Percentiles rank a stretch among this genome's conserved stretches.
Evolutionary conservation across 1,140 invertebrate genomes (phyloP).

Genomic region (Leptinotarsa defecta): DNA sequence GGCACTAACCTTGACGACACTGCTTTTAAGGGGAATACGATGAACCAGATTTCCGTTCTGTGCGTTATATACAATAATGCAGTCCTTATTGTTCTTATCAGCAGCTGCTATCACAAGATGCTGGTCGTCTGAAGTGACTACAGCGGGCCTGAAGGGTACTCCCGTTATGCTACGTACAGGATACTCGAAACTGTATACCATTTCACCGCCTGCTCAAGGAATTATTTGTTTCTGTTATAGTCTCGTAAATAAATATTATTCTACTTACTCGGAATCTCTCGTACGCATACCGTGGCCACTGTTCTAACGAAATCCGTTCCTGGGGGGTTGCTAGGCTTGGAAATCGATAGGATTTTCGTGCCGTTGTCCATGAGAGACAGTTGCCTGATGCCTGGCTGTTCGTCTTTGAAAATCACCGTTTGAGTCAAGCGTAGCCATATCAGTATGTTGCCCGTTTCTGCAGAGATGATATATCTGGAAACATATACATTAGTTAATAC

Average conservation of each 20-base stretch:
- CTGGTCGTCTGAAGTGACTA: constrained; percentile 80
- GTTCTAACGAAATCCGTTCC: constrained; percentile 65
- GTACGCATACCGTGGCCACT: constrained; percentile 67
- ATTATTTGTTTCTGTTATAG: background rate
- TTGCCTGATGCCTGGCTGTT: constrained; percentile 85
- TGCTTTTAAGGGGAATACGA: constrained; percentile 72
- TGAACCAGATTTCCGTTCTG: constrained; percentile 80
- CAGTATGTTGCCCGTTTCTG: constrained; percentile 90
- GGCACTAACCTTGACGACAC: constrained; percentile 65
- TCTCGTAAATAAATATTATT: background rate
- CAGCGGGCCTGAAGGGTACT: constrained; percentile 70
- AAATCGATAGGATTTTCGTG: constrained; percentile 83
- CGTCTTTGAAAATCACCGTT: constrained; percentile 82
- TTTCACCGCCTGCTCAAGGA: constrained; percentile 67
- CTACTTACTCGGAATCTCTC: constrained; percentile 70
- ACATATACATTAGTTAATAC: too few species aligned
- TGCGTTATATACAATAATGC: constrained; percentile 81
- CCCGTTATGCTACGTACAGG: constrained; percentile 69
- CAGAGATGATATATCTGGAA: constrained; percentile 77
- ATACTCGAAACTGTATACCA: constrained; percentile 81
- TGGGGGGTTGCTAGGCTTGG: constrained; percentile 66
- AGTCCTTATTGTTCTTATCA: constrained; percentile 83
- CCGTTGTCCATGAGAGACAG: constrained; percentile 83
- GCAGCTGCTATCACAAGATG: constrained; percentile 78
- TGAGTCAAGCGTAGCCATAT: constrained; percentile 89